Conservation (phyloP, 2,797 vertebrate genomes). For the Anableps anableps region DNA sequence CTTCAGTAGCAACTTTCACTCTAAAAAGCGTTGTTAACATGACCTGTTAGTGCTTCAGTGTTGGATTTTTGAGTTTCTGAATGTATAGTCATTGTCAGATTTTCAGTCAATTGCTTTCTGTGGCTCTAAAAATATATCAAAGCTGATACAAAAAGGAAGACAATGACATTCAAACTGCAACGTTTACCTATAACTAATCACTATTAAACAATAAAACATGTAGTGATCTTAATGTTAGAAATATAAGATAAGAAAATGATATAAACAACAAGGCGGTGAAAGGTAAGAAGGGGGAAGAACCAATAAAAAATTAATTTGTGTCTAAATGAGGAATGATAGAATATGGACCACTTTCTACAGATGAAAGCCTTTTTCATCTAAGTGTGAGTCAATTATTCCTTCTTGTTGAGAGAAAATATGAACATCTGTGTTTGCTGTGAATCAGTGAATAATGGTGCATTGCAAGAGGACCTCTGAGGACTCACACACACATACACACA, state of each 20-base stretch:
- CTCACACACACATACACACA: conserved; percentile 21
- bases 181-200: conserved; percentile 7
- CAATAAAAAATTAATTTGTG: conserved; percentile 9
- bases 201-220: conserved; percentile 5
- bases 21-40: neutral
- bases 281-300: conserved; percentile 14
- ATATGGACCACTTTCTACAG: conserved; percentile 46
- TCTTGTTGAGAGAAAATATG: conserved; percentile 58
- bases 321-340: conserved; percentile 25
- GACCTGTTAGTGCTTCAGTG: neutral
- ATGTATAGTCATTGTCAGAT: neutral
- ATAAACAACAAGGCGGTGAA: neutral
- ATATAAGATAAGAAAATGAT: conserved; percentile 18
- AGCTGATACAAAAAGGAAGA: neutral
- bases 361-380: conserved; percentile 64
- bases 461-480: conserved; percentile 28
- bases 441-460: conserved; percentile 55
- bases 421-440: conserved; percentile 72
- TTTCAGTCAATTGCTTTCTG: neutral
- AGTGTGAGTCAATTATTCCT: conserved; percentile 66
- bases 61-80: neutral
- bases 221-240: neutral
- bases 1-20: neutral
- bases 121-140: conserved; percentile 8
- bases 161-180: neutral